phyloP scores from a whole-genome alignment of 2,888 invertebrate genomes.

The Girardia tigrina region DNA sequence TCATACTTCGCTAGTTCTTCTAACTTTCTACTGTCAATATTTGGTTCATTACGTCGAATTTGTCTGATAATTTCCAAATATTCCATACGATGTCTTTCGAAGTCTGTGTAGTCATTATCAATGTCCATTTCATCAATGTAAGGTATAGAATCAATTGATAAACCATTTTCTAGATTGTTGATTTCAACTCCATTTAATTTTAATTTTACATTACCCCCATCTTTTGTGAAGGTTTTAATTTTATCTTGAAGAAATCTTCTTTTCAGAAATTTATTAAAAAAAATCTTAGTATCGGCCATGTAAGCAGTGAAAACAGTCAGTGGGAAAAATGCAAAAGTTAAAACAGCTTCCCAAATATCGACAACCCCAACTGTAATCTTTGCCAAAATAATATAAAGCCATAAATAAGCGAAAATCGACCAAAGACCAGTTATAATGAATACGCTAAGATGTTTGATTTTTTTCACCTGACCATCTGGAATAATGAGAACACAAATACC shows the following conservation, averaged over 20 bases:
- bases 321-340: conserved; percentile 91
- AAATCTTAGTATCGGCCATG: conserved; percentile 67
- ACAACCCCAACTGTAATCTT: conserved; percentile 71
- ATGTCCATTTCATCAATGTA: conserved; percentile 53
- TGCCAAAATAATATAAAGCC: conserved; percentile 85
- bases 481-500: conserved; percentile 80
- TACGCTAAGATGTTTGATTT: conserved; percentile 83
- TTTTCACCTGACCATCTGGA: conserved; percentile 74
- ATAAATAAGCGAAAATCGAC: conserved; percentile 94
- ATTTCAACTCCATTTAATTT: conserved; percentile 42
- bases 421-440: conserved; percentile 93
- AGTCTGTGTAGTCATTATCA: conserved; percentile 57
- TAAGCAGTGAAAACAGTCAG: conserved; percentile 87
- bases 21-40: conserved; percentile 69
- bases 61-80: conserved; percentile 80
- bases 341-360: conserved; percentile 85
- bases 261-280: conserved; percentile 53
- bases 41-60: conserved; percentile 71
- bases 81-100: conserved; percentile 79
- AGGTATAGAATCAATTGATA: no score
- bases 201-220: conserved; percentile 39
- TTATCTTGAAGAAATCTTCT: conserved; percentile 79
- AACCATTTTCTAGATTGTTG: conserved; percentile 21
- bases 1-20: conserved; percentile 56
- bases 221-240: conserved; percentile 35